Conservation (phyloP, 2,888 invertebrate species). For the Philereme vetulata region DNA sequence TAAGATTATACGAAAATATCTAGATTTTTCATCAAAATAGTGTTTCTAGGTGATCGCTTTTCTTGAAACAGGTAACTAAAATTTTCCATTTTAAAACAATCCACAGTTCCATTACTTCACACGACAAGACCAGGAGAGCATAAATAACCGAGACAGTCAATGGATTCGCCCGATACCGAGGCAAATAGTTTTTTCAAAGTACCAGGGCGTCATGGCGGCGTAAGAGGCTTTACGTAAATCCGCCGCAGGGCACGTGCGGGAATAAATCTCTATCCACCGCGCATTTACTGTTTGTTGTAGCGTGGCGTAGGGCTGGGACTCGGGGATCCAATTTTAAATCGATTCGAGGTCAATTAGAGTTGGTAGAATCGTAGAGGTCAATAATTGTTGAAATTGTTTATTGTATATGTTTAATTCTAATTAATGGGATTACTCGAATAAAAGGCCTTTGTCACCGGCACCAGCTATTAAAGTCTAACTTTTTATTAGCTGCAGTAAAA, state of each 20-base stretch:
- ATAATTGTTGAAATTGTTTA: too few relatives aligned
- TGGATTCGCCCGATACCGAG: slow-evolving; percentile 27
- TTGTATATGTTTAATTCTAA: too few relatives aligned
- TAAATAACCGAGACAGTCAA: slow-evolving; percentile 27
- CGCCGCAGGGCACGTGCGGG: slow-evolving; percentile 51
- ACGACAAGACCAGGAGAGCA: slow-evolving; percentile 16
- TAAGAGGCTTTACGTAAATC: slow-evolving; percentile 64
- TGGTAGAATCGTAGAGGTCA: not conserved
- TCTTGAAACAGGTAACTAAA: too few relatives aligned
- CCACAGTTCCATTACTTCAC: slow-evolving; percentile 18
- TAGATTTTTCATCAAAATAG: too few relatives aligned
- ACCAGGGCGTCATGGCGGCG: slow-evolving; percentile 55
- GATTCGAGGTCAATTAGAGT: slow-evolving; percentile 8
- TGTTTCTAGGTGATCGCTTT: too few relatives aligned
- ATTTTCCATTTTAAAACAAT: not conserved
- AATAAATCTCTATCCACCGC: slow-evolving; percentile 52
- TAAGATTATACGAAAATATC: too few relatives aligned
- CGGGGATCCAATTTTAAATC: slow-evolving; percentile 7
- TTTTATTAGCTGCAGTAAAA: too few relatives aligned
- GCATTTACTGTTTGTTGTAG: slow-evolving; percentile 48
- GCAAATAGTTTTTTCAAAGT: slow-evolving; percentile 59
- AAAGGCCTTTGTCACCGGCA: too few relatives aligned
- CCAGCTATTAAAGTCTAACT: too few relatives aligned
- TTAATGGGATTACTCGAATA: too few relatives aligned
- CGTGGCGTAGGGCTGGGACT: slow-evolving; percentile 37